Percentiles rank a stretch among this genome's conserved stretches.
phyloP scores from a whole-genome alignment of 1,140 invertebrate species.

The Achroia grisella region DNA sequence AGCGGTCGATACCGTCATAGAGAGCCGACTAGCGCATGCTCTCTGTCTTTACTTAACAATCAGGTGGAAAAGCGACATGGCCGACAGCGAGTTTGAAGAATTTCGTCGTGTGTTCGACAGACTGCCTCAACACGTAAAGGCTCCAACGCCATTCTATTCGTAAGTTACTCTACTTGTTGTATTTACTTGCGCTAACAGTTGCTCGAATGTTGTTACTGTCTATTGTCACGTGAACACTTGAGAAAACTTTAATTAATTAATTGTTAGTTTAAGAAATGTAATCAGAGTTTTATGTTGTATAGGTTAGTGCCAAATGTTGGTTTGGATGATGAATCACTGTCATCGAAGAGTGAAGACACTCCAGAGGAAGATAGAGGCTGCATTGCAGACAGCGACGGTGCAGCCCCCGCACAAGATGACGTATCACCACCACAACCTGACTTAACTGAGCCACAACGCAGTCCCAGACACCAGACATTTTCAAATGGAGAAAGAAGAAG shows the following conservation, averaged over 20 bases:
- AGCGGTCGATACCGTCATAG: slow-evolving; percentile 40
- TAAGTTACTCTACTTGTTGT: slow-evolving; percentile 65
- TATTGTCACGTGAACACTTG: slow-evolving; percentile 14
- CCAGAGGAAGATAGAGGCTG: slow-evolving; percentile 51
- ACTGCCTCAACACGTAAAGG: slow-evolving; percentile 84
- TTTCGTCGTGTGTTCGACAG: slow-evolving; percentile 90
- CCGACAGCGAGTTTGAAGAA: slow-evolving; percentile 93
- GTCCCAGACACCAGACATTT: slow-evolving; percentile 48
- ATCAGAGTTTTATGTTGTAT: slow-evolving; percentile 8
- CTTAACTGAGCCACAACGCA: slow-evolving; percentile 44
- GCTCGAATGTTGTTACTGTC: neutral
- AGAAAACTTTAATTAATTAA: slow-evolving; percentile 1
- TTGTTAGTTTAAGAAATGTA: slow-evolving; percentile 1
- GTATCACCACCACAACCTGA: slow-evolving; percentile 32
- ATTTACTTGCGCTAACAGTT: neutral
- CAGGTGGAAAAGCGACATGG: slow-evolving; percentile 79
- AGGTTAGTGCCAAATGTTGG: slow-evolving; percentile 86
- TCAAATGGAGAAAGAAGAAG: slow-evolving; percentile 78
- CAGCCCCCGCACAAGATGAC: slow-evolving; percentile 14
- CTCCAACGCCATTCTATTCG: slow-evolving; percentile 82
- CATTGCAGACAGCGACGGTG: slow-evolving; percentile 30
- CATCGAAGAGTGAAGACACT: slow-evolving; percentile 81
- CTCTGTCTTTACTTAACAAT: slow-evolving; percentile 28
- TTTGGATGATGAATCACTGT: slow-evolving; percentile 84
- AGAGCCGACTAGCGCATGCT: slow-evolving; percentile 43